A percentile compares a stretch with the other conserved stretches of the same genome.
phyloP scores from a whole-genome alignment of 2,888 invertebrate genomes.

The Steromphala cineraria region DNA sequence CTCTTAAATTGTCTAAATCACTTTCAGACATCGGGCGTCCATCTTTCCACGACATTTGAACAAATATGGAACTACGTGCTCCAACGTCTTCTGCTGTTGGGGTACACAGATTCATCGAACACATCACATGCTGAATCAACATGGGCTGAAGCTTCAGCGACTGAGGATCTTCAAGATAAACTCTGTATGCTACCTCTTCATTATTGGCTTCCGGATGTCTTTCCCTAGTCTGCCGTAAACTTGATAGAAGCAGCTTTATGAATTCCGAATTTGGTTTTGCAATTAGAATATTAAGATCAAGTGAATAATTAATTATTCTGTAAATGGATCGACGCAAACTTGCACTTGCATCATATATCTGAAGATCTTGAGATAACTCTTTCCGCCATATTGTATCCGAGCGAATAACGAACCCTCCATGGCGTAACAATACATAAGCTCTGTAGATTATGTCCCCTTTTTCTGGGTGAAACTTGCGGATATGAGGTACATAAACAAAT shows the following conservation, averaged over 20 bases:
- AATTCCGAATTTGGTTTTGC: conserved; percentile 16
- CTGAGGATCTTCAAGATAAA: conserved; percentile 22
- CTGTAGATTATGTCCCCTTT: conserved; percentile 20
- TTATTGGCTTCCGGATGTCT: background rate
- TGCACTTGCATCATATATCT: conserved; percentile 7
- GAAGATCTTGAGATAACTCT: background rate
- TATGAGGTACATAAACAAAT: conserved; percentile 1
- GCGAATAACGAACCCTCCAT: conserved; percentile 4
- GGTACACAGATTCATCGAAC: background rate
- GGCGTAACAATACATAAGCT: conserved; percentile 19
- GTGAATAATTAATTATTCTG: conserved; percentile 25
- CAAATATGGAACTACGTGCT: background rate
- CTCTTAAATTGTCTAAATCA: background rate
- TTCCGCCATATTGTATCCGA: conserved; percentile 23
- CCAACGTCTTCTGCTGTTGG: conserved; percentile 20
- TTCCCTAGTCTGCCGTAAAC: conserved; percentile 7
- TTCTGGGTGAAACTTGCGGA: background rate
- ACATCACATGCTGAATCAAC: conserved; percentile 17
- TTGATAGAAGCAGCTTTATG: conserved; percentile 14
- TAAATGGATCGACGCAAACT: conserved; percentile 19
- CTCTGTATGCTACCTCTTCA: conserved; percentile 26
- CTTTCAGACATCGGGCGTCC: background rate
- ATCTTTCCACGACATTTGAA: conserved; percentile 14
- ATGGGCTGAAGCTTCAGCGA: conserved; percentile 6
- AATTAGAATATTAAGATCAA: conserved; percentile 25